Conservation (phyloP, 2,888 invertebrate genomes). For the Limulus polyphemus region DNA sequence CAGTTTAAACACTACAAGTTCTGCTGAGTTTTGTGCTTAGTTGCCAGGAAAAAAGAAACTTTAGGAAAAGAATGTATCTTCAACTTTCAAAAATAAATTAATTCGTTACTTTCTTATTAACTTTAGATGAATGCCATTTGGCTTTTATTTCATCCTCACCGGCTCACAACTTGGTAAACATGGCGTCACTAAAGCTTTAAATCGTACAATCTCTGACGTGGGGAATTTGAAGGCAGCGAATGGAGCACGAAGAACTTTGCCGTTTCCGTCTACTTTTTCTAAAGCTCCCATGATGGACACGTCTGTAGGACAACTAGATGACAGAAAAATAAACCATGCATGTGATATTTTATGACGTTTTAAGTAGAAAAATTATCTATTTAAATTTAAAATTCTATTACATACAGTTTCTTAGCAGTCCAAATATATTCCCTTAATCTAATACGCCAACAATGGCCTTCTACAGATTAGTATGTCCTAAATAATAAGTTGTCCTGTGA, state of each 20-base stretch:
- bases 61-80: too few species aligned
- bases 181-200: slow-evolving; percentile 86
- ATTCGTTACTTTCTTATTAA: too few species aligned
- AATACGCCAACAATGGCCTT: too few species aligned
- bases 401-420: not conserved
- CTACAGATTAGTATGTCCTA: too few species aligned
- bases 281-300: slow-evolving; percentile 88
- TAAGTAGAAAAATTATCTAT: not conserved
- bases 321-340: not conserved
- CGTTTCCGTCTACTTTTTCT: slow-evolving; percentile 51
- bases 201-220: slow-evolving; percentile 84
- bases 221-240: slow-evolving; percentile 96
- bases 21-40: too few species aligned
- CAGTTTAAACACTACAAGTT: too few species aligned
- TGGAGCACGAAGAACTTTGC: slow-evolving; percentile 66
- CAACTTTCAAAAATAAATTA: too few species aligned
- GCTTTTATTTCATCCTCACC: slow-evolving; percentile 41
- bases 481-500: too few species aligned
- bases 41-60: too few species aligned
- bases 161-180: slow-evolving; percentile 89
- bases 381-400: not conserved
- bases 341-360: too few species aligned
- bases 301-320: slow-evolving; percentile 66
- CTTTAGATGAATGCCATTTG: too few species aligned
- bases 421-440: not conserved